A percentile compares a stretch with the other conserved stretches of the same genome.
Conservation (phyloP, 2,888 invertebrate species). For the Polymixis lichenea region DNA sequence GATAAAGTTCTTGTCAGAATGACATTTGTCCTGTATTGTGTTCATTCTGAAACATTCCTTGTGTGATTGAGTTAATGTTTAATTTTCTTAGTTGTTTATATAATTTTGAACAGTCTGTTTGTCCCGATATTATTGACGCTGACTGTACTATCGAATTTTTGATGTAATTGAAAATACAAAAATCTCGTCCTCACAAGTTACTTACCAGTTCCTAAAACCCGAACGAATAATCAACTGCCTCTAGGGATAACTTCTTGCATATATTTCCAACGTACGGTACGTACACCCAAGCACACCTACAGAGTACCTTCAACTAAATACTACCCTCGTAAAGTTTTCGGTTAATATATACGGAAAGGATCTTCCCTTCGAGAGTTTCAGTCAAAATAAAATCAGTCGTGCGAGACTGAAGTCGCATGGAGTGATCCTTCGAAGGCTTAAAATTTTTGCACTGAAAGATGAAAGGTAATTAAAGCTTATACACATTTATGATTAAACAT, state of each 20-base stretch:
- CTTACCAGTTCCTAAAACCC: neutral
- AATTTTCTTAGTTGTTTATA: no score
- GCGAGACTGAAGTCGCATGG: conserved; percentile 20
- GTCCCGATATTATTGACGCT: no score
- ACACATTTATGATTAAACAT: neutral
- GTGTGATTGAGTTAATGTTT: no score
- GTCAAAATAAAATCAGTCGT: conserved; percentile 40
- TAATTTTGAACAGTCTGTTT: no score
- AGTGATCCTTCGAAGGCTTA: conserved; percentile 17
- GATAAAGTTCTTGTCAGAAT: no score
- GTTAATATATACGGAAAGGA: conserved; percentile 42
- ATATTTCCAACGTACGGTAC: conserved; percentile 12
- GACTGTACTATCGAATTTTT: neutral
- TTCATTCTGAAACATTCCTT: no score
- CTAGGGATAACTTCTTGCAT: conserved; percentile 3
- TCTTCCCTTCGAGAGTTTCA: conserved; percentile 34
- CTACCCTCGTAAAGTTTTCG: conserved; percentile 41
- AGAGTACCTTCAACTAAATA: conserved; percentile 18
- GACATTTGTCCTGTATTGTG: no score
- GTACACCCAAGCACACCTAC: neutral
- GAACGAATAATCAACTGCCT: conserved; percentile 7
- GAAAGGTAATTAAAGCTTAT: conserved; percentile 8
- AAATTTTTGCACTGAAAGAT: conserved; percentile 2
- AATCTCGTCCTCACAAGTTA: neutral
- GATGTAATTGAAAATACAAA: neutral